Base-by-base conservation (phyloP, 1,140 invertebrate species). In the Ips typographus region DNA sequence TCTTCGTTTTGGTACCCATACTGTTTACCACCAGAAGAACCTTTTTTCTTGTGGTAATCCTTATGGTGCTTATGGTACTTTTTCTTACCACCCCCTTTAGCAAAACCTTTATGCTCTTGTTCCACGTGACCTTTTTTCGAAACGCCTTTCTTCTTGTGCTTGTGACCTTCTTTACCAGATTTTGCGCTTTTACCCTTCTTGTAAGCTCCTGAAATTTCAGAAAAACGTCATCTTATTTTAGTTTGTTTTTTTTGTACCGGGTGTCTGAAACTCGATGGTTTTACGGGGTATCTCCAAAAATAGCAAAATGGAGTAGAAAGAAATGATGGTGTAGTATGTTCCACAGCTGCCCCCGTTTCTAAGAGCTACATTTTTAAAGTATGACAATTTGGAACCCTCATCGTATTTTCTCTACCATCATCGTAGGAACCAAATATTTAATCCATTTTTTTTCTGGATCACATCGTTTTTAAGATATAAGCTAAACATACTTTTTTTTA, bases 131-230 rank as follows among this genome's bases (percentile, higher is more conserved):
- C 88, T 79, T 91, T 91, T 71, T 90, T 85, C 71, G 86, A 84
- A 73, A 90, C 85, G 0, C 89, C 89, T 73, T 91, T 91, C 77
- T 91, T 91, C 8, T 89, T 89, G 63, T 89, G 84, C 72, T 90
- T 85, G 73, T 90, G 86, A 63, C 90, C 85, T 69, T 91, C 87
- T 58, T 89, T 85, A 1, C 84, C 87, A 38, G 87, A 87, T 73
- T 91, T 89, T 74, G 89, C 86, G 58, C 88, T 85, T 0, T 85
- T 86, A 3, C 89, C 90, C 75, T 92, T 92, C 77, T 91, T 89
- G 74, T 89, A 86, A 57, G 86, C 84, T 4, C 65, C 65, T 67
- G 51, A 37, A 52, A 67, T 22, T 22, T 22, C 22, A 22, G 22
- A 22, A 22, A 22, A 22, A 22, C 22, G 22, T 22, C 22, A 22